phyloP scores from a whole-genome alignment of 2,888 invertebrate genomes.

The Orthosia incerta region DNA sequence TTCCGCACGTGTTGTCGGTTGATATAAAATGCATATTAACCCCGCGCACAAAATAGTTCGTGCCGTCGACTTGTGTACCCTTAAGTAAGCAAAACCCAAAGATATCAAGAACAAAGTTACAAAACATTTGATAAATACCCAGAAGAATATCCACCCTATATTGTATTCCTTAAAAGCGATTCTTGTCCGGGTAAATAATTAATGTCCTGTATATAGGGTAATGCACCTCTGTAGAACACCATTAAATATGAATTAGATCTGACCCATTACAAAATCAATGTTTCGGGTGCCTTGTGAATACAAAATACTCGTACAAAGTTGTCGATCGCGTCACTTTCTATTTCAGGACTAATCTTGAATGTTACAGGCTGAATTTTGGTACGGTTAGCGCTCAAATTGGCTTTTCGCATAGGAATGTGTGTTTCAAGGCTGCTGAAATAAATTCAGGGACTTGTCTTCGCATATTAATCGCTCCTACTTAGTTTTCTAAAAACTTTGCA shows the following conservation, averaged over 20 bases:
- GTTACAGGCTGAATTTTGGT: slow-evolving; percentile 10
- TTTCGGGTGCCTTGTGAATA: slow-evolving; percentile 55
- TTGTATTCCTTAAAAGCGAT: slow-evolving; percentile 61
- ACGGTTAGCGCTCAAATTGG: slow-evolving; percentile 10
- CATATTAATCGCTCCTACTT: not conserved
- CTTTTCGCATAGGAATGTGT: slow-evolving; percentile 24
- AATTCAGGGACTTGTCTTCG: not conserved
- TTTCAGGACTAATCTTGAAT: slow-evolving; percentile 35
- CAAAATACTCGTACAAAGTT: slow-evolving; percentile 22
- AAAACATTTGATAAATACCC: slow-evolving; percentile 23
- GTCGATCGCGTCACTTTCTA: slow-evolving; percentile 33
- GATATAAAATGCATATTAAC: too few relatives aligned
- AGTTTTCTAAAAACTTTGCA: not conserved
- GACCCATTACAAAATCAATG: slow-evolving; percentile 73
- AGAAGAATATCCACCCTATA: slow-evolving; percentile 39
- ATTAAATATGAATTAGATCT: slow-evolving; percentile 77
- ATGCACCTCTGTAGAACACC: slow-evolving; percentile 64
- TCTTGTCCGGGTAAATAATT: slow-evolving; percentile 69
- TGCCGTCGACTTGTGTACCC: too few relatives aligned
- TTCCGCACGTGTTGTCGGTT: too few relatives aligned
- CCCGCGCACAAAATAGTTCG: too few relatives aligned
- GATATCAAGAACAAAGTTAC: slow-evolving; percentile 15
- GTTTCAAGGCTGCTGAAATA: slow-evolving; percentile 10
- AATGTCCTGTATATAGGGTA: slow-evolving; percentile 66
- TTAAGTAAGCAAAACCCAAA: slow-evolving; percentile 14